Percentiles rank a stretch among this genome's conserved stretches.
Conservation (phyloP, 2,113 vertebrate species). For the Nothobranchius furzeri region DNA sequence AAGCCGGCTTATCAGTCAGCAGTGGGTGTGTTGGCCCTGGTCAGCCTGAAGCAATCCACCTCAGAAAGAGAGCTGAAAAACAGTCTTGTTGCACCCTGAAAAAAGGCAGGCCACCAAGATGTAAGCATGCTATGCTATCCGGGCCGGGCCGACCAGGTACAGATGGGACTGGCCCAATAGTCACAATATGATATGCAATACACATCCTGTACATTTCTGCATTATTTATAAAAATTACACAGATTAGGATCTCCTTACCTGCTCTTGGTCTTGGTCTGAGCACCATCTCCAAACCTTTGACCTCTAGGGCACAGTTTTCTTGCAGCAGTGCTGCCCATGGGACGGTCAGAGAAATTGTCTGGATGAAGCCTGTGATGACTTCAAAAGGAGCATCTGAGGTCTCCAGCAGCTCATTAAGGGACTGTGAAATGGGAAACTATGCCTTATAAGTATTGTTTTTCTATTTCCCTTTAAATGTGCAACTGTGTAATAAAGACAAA, state of each 20-base stretch:
- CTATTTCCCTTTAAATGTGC: background rate
- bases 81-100: no score
- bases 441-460: background rate
- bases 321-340: conserved; percentile 94
- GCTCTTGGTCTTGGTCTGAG: conserved; percentile 91
- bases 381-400: conserved; percentile 94
- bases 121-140: no score
- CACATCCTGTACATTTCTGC: background rate
- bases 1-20: no score
- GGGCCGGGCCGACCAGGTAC: no score
- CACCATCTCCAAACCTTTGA: conserved; percentile 92
- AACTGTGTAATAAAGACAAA: background rate
- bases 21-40: no score
- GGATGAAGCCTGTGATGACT: conserved; percentile 94
- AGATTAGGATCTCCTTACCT: conserved; percentile 76
- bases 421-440: conserved; percentile 73
- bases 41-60: no score
- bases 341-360: conserved; percentile 92
- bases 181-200: background rate
- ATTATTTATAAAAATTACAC: background rate
- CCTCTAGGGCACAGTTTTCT: conserved; percentile 93
- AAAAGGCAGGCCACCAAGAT: no score
- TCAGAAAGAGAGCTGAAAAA: no score
- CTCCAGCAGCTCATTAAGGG: conserved; percentile 94
- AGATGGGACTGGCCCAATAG: no score